Evolutionary conservation across 1,140 invertebrate species (phyloP).

Genomic region (Eurosta solidaginis): DNA sequence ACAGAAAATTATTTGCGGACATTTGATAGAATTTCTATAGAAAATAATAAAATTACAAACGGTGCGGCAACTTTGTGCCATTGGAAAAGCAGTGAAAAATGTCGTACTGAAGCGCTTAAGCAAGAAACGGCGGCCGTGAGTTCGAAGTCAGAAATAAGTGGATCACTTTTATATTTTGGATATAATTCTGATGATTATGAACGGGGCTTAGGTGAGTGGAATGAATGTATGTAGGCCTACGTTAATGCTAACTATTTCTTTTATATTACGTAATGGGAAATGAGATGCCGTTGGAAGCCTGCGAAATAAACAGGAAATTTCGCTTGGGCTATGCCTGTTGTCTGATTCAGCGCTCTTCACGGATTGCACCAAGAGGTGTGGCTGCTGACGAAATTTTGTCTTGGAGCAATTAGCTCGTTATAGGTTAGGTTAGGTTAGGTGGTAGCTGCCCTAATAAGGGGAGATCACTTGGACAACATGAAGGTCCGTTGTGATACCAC

Average conservation of each 20-base stretch:
- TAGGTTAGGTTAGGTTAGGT: no score
- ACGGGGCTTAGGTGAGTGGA: conserved; percentile 7
- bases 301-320: no score
- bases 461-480: no score
- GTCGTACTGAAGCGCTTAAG: neutral
- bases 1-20: conserved; percentile 17
- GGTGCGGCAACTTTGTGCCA: conserved; percentile 12
- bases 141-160: conserved; percentile 11
- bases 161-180: neutral
- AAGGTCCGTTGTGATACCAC: no score
- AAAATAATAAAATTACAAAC: conserved; percentile 20
- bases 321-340: no score
- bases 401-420: no score
- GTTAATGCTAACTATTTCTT: neutral
- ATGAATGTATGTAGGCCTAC: neutral
- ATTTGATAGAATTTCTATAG: conserved; percentile 21
- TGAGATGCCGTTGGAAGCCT: no score
- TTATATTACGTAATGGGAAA: no score
- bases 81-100: conserved; percentile 23
- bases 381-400: no score
- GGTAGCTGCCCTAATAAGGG: no score
- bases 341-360: no score
- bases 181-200: conserved; percentile 29
- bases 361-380: no score
- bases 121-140: neutral